phyloP scores from a whole-genome alignment of 2,888 invertebrate genomes.

The Apocheima hispidaria region DNA sequence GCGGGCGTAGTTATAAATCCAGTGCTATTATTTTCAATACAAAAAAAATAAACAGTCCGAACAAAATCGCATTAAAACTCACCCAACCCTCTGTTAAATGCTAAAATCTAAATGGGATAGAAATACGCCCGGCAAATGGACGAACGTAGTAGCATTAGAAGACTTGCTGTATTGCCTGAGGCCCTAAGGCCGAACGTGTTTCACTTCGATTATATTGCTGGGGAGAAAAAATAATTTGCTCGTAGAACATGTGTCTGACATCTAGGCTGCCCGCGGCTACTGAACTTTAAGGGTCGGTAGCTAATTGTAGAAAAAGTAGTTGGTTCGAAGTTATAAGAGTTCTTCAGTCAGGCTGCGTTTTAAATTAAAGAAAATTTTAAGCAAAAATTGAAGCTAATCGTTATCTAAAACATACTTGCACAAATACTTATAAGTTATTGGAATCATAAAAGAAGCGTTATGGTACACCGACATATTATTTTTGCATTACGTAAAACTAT shows the following conservation, averaged over 20 bases:
- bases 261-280: conserved; percentile 49
- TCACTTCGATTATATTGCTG: conserved; percentile 51
- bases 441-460: no score
- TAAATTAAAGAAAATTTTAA: no score
- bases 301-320: conserved; percentile 1
- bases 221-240: conserved; percentile 52
- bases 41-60: background rate
- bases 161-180: conserved; percentile 62
- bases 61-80: conserved; percentile 21
- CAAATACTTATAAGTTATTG: no score
- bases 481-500: no score
- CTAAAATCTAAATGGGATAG: conserved; percentile 20
- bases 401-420: no score
- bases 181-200: conserved; percentile 63
- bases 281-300: conserved; percentile 18
- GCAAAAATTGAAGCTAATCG: no score
- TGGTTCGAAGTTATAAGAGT: background rate
- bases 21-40: background rate
- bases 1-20: background rate
- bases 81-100: conserved; percentile 17
- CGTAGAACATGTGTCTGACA: conserved; percentile 49
- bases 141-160: conserved; percentile 56
- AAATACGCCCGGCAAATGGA: conserved; percentile 34
- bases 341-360: no score
- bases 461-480: no score